Base-by-base conservation (phyloP, 2,113 vertebrate species). In the Onychorhynchus coronatus region DNA sequence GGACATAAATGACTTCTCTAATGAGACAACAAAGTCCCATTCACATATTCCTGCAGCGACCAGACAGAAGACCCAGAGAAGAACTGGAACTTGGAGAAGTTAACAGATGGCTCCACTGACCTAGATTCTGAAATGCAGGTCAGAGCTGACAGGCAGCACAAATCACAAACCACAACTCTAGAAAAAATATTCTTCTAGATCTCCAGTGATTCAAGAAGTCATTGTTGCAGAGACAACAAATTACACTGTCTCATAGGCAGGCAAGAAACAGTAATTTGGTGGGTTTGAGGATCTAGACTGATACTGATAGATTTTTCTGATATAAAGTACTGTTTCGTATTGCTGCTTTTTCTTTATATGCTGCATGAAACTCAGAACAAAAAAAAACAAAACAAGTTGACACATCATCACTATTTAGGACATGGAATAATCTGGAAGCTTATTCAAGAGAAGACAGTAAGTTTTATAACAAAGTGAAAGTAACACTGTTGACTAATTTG, bases 161-260 rank as follows among this genome's bases (percentile, higher is more conserved):
- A 85, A 18, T 6, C 25, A 78, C 7, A 47, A 42, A 27, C 4
- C 9, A 35, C 18, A 58, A 31, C 30, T 71, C n/a, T 20, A 61
- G 37, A 70, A 66, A 70, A 66, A 24, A 35, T 13, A 17, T 15
- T 75, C 49, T 58, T 79, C 46, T 75, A 39, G 27, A 79, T 39
- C 7, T 6, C 39, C 12, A 23, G 49, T 56, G 22, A 78, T 8
- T 70, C 23, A 37, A 61, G 30, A 84, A 80, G n/a, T 63, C 39
- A 41, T 15, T n/a, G 42, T 13, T 55, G 44, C 59, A 73, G 65
- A 74, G 33, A 68, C 2, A 59, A 74, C 25, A 7, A 82, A 41
- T 11, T 0, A 1, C 24, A 21, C 7, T 33, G n/a, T 17, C 23
- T 72, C 4, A 2, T 14, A 44, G 12, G 12, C 6, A 12, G 24